Percentiles rank a stretch among this genome's conserved stretches.
phyloP scores from a whole-genome alignment of 2,888 invertebrate genomes.

The Nemapogon koenigi region DNA sequence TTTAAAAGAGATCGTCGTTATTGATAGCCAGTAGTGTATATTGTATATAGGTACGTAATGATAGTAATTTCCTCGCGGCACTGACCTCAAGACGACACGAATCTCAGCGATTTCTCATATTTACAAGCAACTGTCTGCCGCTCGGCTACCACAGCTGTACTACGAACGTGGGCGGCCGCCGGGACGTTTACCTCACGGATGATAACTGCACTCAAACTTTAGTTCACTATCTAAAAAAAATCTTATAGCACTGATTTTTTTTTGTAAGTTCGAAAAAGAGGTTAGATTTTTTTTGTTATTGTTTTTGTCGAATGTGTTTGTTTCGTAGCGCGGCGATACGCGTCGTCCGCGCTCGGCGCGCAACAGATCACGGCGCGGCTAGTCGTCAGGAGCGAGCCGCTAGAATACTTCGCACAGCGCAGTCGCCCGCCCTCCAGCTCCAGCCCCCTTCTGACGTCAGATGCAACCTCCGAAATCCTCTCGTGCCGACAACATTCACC shows the following conservation, averaged over 20 bases:
- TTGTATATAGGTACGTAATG: too few species aligned
- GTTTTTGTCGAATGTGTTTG: constrained; percentile 9
- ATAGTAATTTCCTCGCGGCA: too few species aligned
- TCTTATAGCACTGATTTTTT: constrained; percentile 11
- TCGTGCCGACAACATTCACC: too few species aligned
- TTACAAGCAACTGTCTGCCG: too few species aligned
- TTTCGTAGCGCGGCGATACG: constrained; percentile 22
- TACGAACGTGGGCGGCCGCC: constrained; percentile 44
- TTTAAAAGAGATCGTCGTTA: too few species aligned
- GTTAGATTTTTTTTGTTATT: neutral
- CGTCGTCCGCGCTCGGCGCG: constrained; percentile 52
- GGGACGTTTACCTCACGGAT: constrained; percentile 35
- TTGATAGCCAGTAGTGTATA: too few species aligned
- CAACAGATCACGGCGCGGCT: constrained; percentile 25
- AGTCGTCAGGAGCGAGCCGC: constrained; percentile 11
- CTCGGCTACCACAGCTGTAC: too few species aligned
- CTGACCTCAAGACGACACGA: too few species aligned
- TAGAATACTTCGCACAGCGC: constrained; percentile 21
- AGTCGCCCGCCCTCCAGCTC: constrained; percentile 20
- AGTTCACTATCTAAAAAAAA: constrained; percentile 19
- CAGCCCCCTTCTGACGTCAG: constrained; percentile 54
- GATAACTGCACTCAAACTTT: constrained; percentile 27
- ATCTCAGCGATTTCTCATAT: too few species aligned
- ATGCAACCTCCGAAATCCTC: constrained; percentile 43
- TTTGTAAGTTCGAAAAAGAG: neutral